phyloP scores from a whole-genome alignment of 2,113 vertebrate species.

The Larimichthys polyactis region DNA sequence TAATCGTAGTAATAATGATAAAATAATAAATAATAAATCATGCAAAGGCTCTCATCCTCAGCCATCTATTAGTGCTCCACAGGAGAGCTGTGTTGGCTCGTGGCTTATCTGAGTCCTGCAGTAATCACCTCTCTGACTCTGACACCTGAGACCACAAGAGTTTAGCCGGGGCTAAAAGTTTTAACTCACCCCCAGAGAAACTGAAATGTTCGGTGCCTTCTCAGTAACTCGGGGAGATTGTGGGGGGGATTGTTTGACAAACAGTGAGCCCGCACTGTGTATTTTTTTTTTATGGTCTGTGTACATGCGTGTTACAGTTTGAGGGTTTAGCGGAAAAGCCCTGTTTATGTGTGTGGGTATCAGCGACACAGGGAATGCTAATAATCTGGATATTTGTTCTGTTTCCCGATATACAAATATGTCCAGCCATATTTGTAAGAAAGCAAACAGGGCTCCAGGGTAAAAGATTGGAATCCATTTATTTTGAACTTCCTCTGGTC shows the following conservation, averaged over 20 bases:
- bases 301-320: conserved; percentile 22
- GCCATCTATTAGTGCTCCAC: not conserved
- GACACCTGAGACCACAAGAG: conserved; percentile 14
- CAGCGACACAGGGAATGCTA: conserved; percentile 20
- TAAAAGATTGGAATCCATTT: conserved; percentile 17
- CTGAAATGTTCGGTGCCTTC: conserved; percentile 17
- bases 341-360: conserved; percentile 32
- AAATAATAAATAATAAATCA: not conserved
- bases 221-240: conserved; percentile 31
- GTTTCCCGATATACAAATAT: conserved; percentile 35
- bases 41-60: not conserved
- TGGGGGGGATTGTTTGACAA: conserved; percentile 48
- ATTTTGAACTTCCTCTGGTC: conserved; percentile 28
- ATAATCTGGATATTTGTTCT: conserved; percentile 52
- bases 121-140: conserved; percentile 24
- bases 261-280: conserved; percentile 26
- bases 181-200: conserved; percentile 24
- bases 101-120: not conserved
- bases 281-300: conserved; percentile 50
- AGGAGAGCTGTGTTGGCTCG: not conserved
- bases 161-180: conserved; percentile 14
- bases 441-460: conserved; percentile 42
- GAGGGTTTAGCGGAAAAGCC: conserved; percentile 27
- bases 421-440: conserved; percentile 20
- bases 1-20: not conserved